Evolutionary conservation across 2,888 invertebrate species (phyloP).

Genomic region (Emmelina monodactyla): DNA sequence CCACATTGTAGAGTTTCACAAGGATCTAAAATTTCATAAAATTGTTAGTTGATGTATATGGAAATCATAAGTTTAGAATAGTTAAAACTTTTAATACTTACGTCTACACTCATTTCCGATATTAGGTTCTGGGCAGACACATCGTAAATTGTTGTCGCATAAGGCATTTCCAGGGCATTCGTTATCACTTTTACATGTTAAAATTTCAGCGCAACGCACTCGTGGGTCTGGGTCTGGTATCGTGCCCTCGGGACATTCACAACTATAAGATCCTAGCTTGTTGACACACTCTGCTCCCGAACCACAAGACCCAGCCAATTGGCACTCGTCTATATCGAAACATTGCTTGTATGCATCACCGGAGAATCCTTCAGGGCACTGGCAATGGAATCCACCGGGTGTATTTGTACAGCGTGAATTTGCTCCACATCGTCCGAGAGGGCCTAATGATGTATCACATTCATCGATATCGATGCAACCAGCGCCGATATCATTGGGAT

Average conservation of each 20-base stretch:
- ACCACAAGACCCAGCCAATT: slow-evolving; percentile 75
- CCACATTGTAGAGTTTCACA: slow-evolving; percentile 87
- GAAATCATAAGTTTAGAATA: slow-evolving; percentile 13
- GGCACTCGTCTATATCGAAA: slow-evolving; percentile 85
- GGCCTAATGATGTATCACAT: slow-evolving; percentile 80
- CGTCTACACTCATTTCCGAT: slow-evolving; percentile 91
- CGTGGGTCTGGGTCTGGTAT: slow-evolving; percentile 85
- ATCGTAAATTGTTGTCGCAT: slow-evolving; percentile 79
- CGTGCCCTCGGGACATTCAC: slow-evolving; percentile 83
- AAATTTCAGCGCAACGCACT: slow-evolving; percentile 82
- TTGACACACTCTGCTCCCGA: slow-evolving; percentile 83
- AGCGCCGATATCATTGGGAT: slow-evolving; percentile 86
- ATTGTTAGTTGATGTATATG: too few relatives aligned
- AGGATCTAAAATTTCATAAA: slow-evolving; percentile 86
- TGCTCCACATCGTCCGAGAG: slow-evolving; percentile 83
- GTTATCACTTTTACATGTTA: slow-evolving; percentile 75
- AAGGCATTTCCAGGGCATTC: slow-evolving; percentile 92
- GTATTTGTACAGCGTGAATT: slow-evolving; percentile 84
- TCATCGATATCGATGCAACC: slow-evolving; percentile 94
- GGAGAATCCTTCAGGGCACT: slow-evolving; percentile 84
- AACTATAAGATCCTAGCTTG: slow-evolving; percentile 76
- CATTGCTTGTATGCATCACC: slow-evolving; percentile 86
- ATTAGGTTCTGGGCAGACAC: slow-evolving; percentile 90
- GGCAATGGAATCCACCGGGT: slow-evolving; percentile 81
- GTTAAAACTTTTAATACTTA: slow-evolving; percentile 60